Evolutionary conservation across 2,888 invertebrate species (phyloP), one percentile per base, ranked within the genome.

Genomic region (Hoplodrina blanda): DNA sequence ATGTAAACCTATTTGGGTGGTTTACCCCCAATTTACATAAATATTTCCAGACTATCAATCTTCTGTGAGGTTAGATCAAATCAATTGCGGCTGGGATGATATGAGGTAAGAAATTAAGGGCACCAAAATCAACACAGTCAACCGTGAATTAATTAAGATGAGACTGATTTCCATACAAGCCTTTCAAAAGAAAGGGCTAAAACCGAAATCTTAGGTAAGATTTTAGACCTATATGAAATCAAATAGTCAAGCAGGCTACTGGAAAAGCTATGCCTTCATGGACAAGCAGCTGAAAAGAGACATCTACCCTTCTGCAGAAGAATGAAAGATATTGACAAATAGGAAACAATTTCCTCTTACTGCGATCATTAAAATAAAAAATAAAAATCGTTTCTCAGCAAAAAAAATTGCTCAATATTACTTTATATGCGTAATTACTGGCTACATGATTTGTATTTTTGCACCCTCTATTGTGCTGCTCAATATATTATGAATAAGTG

Each of bases 41-140:
- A 73, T 60, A 76, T 73, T 69, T 73, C n/a, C 59, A 55, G 50
- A 15, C 69, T 25, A 69, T 73, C 44, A 61, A 72, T 75, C 56
- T 72, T 54, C 57, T 46, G 50, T 69, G 44, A 46, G 50, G 76
- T 68, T 56, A 50, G n/a, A 69, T 69, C 25, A 30, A 69, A 77
- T 73, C 72, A 70, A n/a, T 63, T 30, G 52, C 52, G 61, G 53
- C 71, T 69, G 52, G n/a, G 49, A 25, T 57, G 52, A 54, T 59
- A 49, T 49, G 33, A 52, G 41, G 71, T 61, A 69, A 62, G 62
- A 70, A 62, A 73, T 62, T 37, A 50, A 54, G 44, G 72, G 13
- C 19, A n/a, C 7, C 13, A 11, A 49, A 69, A 77, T 70, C 62
- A 78, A 54, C 53, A 37, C 37, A 50, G 19, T 49, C 72, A 64